Percentiles rank a stretch among this genome's conserved stretches.
These are phyloP conservation scores for Netelia inedita DNA, from an alignment of 2,888 invertebrate species.

Conservation along the genomic window DNA sequence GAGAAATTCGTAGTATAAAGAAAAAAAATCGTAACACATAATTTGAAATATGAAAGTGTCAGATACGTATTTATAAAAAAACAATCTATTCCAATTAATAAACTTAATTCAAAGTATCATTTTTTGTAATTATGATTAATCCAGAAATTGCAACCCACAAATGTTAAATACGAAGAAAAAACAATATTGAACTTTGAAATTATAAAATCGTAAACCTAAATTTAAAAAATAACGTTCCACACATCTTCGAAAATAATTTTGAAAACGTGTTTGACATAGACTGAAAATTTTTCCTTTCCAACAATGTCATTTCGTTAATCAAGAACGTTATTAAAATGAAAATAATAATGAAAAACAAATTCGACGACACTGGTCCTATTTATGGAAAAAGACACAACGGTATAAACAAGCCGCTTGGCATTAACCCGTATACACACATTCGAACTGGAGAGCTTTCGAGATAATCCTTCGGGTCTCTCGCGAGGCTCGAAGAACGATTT, in stretches of 20 bases:
- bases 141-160: too few species aligned
- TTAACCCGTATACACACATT: neutral
- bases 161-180: too few species aligned
- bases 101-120: neutral
- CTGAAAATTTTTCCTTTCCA: neutral
- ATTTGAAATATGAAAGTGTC: neutral
- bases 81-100: neutral
- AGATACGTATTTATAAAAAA: neutral
- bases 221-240: too few species aligned
- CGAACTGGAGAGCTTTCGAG: conserved; percentile 35
- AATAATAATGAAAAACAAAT: conserved; percentile 49
- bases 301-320: conserved; percentile 12
- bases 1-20: neutral
- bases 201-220: neutral
- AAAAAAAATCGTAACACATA: neutral
- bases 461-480: conserved; percentile 52
- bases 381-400: conserved; percentile 23
- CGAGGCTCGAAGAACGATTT: conserved; percentile 43
- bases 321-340: conserved; percentile 50
- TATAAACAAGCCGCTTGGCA: neutral
- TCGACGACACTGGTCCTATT: conserved; percentile 37
- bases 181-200: neutral
- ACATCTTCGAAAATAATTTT: too few species aligned
- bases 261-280: too few species aligned
- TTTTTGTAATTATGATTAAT: neutral